Evolutionary conservation across 2,113 vertebrate species (phyloP).

Genomic region (Perca schrenkii): DNA sequence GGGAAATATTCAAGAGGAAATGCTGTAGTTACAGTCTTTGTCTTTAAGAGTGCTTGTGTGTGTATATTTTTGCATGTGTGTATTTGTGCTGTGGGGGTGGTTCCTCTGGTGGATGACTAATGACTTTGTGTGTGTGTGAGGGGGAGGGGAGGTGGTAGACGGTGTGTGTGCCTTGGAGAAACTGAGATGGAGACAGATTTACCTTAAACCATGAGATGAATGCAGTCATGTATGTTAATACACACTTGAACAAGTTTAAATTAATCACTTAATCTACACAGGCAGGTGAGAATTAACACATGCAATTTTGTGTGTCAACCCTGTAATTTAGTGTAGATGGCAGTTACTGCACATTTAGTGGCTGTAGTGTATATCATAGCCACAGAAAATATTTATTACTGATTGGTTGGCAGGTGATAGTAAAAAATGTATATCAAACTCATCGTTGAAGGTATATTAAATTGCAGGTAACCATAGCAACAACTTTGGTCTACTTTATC

Average conservation of each 20-base stretch:
- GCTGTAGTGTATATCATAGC: too few species aligned
- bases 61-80: constrained; percentile 20
- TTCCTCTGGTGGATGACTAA: constrained; percentile 57
- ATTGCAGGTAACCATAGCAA: too few species aligned
- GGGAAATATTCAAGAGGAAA: constrained; percentile 55
- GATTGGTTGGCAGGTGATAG: too few species aligned
- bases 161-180: constrained; percentile 7
- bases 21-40: constrained; percentile 37
- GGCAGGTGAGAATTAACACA: not conserved
- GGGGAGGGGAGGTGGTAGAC: not conserved
- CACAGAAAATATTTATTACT: too few species aligned
- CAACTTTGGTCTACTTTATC: too few species aligned
- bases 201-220: constrained; percentile 21
- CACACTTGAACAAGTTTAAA: not conserved
- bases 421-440: too few species aligned
- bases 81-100: constrained; percentile 34
- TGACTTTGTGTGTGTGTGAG: constrained; percentile 25
- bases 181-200: constrained; percentile 11
- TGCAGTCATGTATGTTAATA: constrained; percentile 13
- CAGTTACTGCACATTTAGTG: too few species aligned
- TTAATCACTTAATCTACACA: not conserved
- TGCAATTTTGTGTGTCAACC: too few species aligned
- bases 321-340: too few species aligned
- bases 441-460: too few species aligned
- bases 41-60: not conserved